phyloP scores from a whole-genome alignment of 1,140 invertebrate species.

The Drosophila ohnishii region DNA sequence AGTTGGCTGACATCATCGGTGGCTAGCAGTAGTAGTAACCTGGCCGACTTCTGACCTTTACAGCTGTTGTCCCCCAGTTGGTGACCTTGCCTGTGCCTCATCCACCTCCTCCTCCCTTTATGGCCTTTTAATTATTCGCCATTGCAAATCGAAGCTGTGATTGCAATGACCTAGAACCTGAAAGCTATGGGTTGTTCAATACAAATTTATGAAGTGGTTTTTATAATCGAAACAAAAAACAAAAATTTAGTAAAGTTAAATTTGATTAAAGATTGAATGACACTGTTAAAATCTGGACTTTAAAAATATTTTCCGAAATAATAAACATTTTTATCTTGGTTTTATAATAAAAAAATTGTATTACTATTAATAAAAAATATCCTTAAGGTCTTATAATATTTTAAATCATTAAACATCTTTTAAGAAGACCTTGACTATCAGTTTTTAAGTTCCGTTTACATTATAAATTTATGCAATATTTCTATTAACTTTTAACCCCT shows the following conservation, averaged over 20 bases:
- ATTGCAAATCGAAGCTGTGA: slow-evolving; percentile 24
- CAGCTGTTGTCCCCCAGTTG: slow-evolving; percentile 22
- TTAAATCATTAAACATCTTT: background rate
- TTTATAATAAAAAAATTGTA: background rate
- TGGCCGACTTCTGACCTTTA: slow-evolving; percentile 70
- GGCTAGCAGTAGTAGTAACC: slow-evolving; percentile 28
- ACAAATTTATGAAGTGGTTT: background rate
- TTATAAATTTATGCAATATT: slow-evolving; percentile 6
- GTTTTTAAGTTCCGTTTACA: background rate
- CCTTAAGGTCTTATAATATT: too few species aligned
- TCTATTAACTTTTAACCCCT: slow-evolving; percentile 14
- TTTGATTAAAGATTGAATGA: background rate
- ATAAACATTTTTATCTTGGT: background rate
- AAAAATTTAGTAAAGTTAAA: background rate
- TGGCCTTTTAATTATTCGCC: slow-evolving; percentile 55
- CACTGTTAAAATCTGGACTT: background rate
- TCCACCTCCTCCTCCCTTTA: slow-evolving; percentile 52
- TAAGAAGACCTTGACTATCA: background rate
- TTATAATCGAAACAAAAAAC: background rate
- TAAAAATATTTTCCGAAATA: background rate
- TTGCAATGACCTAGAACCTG: slow-evolving; percentile 35
- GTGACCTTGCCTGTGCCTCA: slow-evolving; percentile 45
- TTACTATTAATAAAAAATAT: background rate
- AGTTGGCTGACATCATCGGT: slow-evolving; percentile 60
- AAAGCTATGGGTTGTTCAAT: slow-evolving; percentile 1